Conservation (phyloP, 2,797 vertebrate species). For the Rhinoraja longicauda region DNA sequence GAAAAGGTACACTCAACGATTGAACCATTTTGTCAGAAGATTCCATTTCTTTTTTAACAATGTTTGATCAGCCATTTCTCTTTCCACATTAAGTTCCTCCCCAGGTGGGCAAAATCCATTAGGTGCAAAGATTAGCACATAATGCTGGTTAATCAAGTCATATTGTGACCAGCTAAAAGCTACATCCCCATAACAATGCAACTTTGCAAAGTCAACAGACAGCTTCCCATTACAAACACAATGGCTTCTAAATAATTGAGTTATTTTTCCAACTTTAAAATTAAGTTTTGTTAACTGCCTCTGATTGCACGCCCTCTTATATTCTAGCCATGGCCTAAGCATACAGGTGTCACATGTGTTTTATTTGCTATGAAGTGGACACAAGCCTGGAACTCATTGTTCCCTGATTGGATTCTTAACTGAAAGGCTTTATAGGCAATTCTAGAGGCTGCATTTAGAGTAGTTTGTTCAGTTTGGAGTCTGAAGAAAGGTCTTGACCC, state of each 20-base stretch:
- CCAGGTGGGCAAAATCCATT: constrained; percentile 26
- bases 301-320: neutral
- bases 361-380: no score
- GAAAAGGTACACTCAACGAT: neutral
- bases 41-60: neutral
- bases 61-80: constrained; percentile 16
- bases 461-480: no score
- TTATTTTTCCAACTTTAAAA: neutral
- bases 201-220: neutral
- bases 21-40: constrained; percentile 12
- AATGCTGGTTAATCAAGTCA: neutral
- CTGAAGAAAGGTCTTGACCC: no score
- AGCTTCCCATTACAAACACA: neutral
- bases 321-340: neutral
- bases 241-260: neutral
- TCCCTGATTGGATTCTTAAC: no score
- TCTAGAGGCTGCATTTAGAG: no score
- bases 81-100: neutral
- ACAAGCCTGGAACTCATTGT: no score
- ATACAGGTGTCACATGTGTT: neutral
- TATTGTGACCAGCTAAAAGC: neutral
- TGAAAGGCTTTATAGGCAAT: no score
- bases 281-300: neutral
- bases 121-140: constrained; percentile 28
- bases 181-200: neutral